Evolutionary conservation across 2,888 invertebrate genomes (phyloP).

Genomic region (Selenia dentaria): DNA sequence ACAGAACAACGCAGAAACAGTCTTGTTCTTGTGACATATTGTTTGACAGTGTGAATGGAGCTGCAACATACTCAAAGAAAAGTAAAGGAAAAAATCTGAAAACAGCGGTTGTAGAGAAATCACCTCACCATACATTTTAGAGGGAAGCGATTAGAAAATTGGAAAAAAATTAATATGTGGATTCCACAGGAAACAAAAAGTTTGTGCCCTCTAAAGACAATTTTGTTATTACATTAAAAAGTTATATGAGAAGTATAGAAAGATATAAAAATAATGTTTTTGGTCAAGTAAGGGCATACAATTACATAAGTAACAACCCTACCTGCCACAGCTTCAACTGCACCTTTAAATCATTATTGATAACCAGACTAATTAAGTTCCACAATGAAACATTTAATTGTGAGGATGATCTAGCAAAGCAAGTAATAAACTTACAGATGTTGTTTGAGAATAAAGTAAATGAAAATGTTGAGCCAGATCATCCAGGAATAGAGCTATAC

Average conservation of each 20-base stretch:
- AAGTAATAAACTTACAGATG: background rate
- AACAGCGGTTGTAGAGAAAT: slow-evolving; percentile 1
- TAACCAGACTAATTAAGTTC: slow-evolving; percentile 11
- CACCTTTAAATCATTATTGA: slow-evolving; percentile 10
- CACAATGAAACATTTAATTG: slow-evolving; percentile 16
- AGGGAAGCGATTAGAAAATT: background rate
- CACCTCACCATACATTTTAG: background rate
- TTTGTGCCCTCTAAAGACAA: background rate
- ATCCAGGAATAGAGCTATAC: background rate
- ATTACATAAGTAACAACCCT: slow-evolving; percentile 14
- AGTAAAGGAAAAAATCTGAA: background rate
- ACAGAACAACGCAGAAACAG: background rate
- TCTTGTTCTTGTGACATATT: background rate
- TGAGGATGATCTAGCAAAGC: slow-evolving; percentile 17
- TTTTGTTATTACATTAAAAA: background rate
- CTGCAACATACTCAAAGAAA: background rate
- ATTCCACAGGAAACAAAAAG: background rate
- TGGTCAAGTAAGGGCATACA: slow-evolving; percentile 21
- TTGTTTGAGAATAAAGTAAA: background rate
- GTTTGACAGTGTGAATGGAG: background rate
- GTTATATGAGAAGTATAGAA: slow-evolving; percentile 4
- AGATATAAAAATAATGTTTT: slow-evolving; percentile 21
- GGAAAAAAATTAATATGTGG: background rate
- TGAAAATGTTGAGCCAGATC: slow-evolving; percentile 2
- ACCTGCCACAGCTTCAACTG: slow-evolving; percentile 17